A percentile compares a stretch with the other conserved stretches of the same genome.
These are phyloP conservation scores for Amazona guildingii DNA, from an alignment of 2,113 vertebrate genomes.

Conservation along the genomic window DNA sequence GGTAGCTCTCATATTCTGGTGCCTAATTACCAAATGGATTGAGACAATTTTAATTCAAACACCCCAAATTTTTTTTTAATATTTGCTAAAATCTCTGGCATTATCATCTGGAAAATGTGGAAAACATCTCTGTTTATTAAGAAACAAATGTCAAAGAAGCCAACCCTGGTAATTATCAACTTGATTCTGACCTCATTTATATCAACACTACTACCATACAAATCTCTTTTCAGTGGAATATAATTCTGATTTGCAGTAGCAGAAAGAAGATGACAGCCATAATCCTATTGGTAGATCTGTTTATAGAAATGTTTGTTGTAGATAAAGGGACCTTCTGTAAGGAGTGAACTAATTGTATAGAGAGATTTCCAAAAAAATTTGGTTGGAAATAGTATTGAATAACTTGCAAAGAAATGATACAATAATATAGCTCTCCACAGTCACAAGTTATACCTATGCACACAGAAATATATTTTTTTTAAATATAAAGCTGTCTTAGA, in stretches of 20 bases:
- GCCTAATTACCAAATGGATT: not conserved
- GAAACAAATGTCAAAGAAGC: not conserved
- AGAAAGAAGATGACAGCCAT: not conserved
- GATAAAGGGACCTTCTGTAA: not conserved
- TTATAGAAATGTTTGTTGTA: not conserved
- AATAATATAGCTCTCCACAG: not conserved
- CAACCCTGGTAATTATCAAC: not conserved
- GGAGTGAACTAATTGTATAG: not conserved
- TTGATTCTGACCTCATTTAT: not conserved
- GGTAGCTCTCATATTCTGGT: not conserved
- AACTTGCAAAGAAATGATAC: not conserved
- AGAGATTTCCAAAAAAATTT: not conserved
- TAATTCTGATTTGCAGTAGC: not conserved
- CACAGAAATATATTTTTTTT: not conserved
- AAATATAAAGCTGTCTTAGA: not conserved
- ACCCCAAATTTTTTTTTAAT: not conserved
- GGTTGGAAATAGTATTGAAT: not conserved
- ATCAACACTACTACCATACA: not conserved
- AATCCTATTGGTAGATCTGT: not conserved
- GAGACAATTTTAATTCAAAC: not conserved
- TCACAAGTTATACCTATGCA: not conserved
- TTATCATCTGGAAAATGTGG: not conserved
- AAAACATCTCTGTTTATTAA: not conserved
- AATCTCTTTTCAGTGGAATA: not conserved
- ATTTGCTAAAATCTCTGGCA: not conserved